phyloP scores from a whole-genome alignment of 2,888 invertebrate genomes.

The Catocala nupta region DNA sequence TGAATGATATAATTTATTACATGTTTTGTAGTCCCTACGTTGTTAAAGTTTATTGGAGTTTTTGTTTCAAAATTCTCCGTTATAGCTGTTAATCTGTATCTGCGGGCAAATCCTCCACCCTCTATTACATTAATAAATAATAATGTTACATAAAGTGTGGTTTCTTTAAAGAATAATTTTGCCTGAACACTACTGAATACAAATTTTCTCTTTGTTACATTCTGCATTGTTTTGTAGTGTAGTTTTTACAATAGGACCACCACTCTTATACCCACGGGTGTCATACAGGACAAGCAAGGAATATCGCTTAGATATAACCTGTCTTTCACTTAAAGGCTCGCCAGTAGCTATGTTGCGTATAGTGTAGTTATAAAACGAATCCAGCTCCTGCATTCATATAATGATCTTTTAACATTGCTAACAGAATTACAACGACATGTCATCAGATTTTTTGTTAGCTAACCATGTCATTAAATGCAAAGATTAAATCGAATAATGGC shows the following conservation, averaged over 20 bases:
- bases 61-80: conserved; percentile 1
- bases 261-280: background rate
- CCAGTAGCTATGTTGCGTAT: too few relatives aligned
- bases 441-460: too few relatives aligned
- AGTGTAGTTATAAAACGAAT: too few relatives aligned
- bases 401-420: too few relatives aligned
- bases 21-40: background rate
- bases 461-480: too few relatives aligned
- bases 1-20: background rate
- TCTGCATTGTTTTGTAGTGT: background rate
- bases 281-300: background rate
- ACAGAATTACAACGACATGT: too few relatives aligned
- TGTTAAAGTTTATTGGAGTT: conserved; percentile 6
- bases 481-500: too few relatives aligned
- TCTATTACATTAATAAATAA: conserved; percentile 8
- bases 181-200: background rate
- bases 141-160: background rate
- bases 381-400: too few relatives aligned
- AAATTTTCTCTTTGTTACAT: background rate
- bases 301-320: background rate
- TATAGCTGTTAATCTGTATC: conserved; percentile 1
- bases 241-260: conserved; percentile 3
- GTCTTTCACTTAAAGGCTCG: too few relatives aligned
- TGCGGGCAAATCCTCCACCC: background rate
- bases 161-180: conserved; percentile 6